Evolutionary conservation across 1,140 invertebrate genomes (phyloP), one percentile per base, ranked within the genome.

Genomic region (Nilaparvata lugens): DNA sequence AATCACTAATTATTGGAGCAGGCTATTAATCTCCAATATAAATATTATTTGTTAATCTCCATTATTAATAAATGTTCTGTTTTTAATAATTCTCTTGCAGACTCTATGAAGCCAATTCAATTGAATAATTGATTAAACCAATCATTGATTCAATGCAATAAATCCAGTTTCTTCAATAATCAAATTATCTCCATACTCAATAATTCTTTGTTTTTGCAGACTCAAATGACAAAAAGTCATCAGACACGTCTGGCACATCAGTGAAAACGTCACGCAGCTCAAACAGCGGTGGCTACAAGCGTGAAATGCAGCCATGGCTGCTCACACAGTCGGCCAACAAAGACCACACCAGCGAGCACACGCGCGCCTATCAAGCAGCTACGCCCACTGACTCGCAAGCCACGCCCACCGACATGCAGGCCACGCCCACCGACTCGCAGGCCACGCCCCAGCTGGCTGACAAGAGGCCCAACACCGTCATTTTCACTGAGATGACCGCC

Each of bases 231-330:
- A 35, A 58, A 42, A 51, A 43, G n/a, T 23, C 23, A 35, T 57
- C 42, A 51, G 51, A 21, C 21, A 43, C 16, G 24, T 24, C 13
- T 43, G 40, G 31, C 35, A 35, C 24, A 21, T 51, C 9, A 4
- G 23, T 52, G 23, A 18, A 31, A 54, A 31, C 18, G 24, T 40
- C 48, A 4, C 28, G 25, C 51, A 53, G 52, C 21, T 25, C 40
- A 21, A 35, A 52, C 23, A 14, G 25, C 42, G 19, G 28, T 43
- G 31, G 55, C 56, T 45, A 62, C 13, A 67, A 67, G 35, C 21
- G 65, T 52, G 66, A 67, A 58, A 67, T 67, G 58, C 64, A 67
- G 38, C 66, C 66, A 14, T 67, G 66, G 66, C 63, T 66, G 11
- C 38, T 67, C 28, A 66, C 64, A 5, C 63, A 64, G 56, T 28